A percentile compares a stretch with the other conserved stretches of the same genome.
These are phyloP conservation scores for Ryuthela nishihirai DNA, from an alignment of 2,888 invertebrate species.

Conservation along the genomic window DNA sequence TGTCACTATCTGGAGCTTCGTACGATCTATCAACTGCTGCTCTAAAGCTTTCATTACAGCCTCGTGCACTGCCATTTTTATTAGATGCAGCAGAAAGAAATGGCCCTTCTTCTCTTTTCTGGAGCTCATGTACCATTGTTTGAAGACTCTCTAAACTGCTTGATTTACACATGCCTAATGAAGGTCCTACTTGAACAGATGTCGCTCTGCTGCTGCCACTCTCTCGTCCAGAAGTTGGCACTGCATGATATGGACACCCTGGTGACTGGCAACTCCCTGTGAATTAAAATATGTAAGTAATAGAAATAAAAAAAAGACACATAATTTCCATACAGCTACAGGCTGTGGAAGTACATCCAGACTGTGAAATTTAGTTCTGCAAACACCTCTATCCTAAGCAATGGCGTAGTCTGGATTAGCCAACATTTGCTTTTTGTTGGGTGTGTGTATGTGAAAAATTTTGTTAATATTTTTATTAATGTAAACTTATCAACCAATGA, in stretches of 20 bases:
- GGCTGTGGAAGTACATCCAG: too few species aligned
- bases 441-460: too few species aligned
- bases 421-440: too few species aligned
- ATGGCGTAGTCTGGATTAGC: too few species aligned
- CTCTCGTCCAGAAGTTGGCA: constrained; percentile 19
- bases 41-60: constrained; percentile 71
- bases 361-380: too few species aligned
- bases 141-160: constrained; percentile 86
- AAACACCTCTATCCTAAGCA: too few species aligned
- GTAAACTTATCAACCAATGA: too few species aligned
- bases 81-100: constrained; percentile 8
- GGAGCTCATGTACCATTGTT: constrained; percentile 77
- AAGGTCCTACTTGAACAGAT: constrained; percentile 59
- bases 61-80: constrained; percentile 60
- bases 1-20: constrained; percentile 49
- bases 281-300: background rate
- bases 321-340: too few species aligned
- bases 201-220: constrained; percentile 20
- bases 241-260: constrained; percentile 38
- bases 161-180: constrained; percentile 81
- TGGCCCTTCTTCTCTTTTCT: constrained; percentile 36
- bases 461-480: too few species aligned
- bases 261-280: constrained; percentile 42
- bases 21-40: constrained; percentile 67
- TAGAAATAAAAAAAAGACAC: too few species aligned